phyloP scores from a whole-genome alignment of 2,888 invertebrate species.

The Schrankia costaestrigalis region DNA sequence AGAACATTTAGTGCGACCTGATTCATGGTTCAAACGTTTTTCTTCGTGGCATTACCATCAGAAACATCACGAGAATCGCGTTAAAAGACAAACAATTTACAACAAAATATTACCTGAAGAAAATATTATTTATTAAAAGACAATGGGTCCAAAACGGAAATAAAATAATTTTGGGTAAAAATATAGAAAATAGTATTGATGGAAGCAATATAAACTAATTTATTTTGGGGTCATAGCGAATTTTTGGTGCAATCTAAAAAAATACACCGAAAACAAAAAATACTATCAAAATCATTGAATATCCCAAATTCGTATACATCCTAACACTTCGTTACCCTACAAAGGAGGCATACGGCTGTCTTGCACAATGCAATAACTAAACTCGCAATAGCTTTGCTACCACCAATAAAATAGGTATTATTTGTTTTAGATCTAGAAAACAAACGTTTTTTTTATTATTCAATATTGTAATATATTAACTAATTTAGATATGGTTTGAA shows the following conservation, averaged over 20 bases:
- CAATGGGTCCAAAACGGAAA: constrained; percentile 28
- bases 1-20: too few species aligned
- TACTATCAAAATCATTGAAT: constrained; percentile 4
- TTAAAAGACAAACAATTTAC: constrained; percentile 3
- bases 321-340: not conserved
- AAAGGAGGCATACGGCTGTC: constrained; percentile 13
- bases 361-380: constrained; percentile 18
- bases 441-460: constrained; percentile 25
- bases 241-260: constrained; percentile 15
- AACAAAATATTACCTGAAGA: constrained; percentile 8
- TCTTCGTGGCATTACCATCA: too few species aligned
- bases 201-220: constrained; percentile 25
- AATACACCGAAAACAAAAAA: too few species aligned
- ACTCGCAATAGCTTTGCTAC: constrained; percentile 33
- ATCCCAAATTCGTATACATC: constrained; percentile 8
- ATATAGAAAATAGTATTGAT: constrained; percentile 22
- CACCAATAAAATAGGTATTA: constrained; percentile 29
- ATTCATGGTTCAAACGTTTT: too few species aligned
- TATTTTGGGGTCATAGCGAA: constrained; percentile 32
- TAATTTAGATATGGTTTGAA: constrained; percentile 38
- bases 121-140: constrained; percentile 14
- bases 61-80: constrained; percentile 16
- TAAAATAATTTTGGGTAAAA: constrained; percentile 21
- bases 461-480: constrained; percentile 27
- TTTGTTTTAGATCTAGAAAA: constrained; percentile 28